Percentiles rank a stretch among this genome's conserved stretches.
phyloP scores from a whole-genome alignment of 2,797 vertebrate species.

The Eulemur coronatus region DNA sequence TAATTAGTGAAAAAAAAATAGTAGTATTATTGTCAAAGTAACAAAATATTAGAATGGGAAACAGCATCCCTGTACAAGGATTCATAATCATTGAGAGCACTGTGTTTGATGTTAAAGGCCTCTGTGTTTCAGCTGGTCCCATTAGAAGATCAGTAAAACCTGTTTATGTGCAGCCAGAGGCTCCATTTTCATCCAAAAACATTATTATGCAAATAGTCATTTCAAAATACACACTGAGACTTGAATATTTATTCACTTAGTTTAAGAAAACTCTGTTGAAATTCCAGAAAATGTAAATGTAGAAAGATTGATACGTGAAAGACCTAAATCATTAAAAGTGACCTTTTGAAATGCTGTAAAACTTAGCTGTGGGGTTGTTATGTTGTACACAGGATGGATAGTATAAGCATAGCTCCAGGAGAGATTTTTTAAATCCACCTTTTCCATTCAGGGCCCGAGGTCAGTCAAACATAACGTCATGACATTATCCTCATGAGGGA shows the following conservation, averaged over 20 bases:
- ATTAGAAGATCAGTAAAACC: conserved; percentile 58
- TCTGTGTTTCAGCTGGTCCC: conserved; percentile 11
- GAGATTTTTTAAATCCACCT: not conserved
- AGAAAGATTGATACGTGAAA: conserved; percentile 37
- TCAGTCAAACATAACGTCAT: conserved; percentile 22
- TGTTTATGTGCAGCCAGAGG: conserved; percentile 53
- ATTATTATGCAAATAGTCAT: conserved; percentile 65
- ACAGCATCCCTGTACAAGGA: not conserved
- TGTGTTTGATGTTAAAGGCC: conserved; percentile 30
- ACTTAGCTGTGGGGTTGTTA: conserved; percentile 4
- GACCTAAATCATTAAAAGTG: conserved; percentile 52
- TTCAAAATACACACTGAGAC: conserved; percentile 57
- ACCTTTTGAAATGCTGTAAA: conserved; percentile 54
- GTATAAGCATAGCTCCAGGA: conserved; percentile 13
- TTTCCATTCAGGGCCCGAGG: not conserved
- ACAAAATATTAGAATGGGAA: conserved; percentile 25
- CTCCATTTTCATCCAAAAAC: conserved; percentile 67
- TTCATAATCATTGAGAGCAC: not conserved
- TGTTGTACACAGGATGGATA: not conserved
- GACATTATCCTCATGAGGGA: conserved; percentile 25
- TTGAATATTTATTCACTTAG: conserved; percentile 65
- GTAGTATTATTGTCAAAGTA: conserved; percentile 17
- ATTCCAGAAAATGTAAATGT: conserved; percentile 53
- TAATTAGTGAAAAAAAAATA: conserved; percentile 49
- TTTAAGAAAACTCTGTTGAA: conserved; percentile 59